These are phyloP conservation scores for Geococcyx californianus DNA, from an alignment of 2,113 vertebrate genomes.

Conservation along the genomic window DNA sequence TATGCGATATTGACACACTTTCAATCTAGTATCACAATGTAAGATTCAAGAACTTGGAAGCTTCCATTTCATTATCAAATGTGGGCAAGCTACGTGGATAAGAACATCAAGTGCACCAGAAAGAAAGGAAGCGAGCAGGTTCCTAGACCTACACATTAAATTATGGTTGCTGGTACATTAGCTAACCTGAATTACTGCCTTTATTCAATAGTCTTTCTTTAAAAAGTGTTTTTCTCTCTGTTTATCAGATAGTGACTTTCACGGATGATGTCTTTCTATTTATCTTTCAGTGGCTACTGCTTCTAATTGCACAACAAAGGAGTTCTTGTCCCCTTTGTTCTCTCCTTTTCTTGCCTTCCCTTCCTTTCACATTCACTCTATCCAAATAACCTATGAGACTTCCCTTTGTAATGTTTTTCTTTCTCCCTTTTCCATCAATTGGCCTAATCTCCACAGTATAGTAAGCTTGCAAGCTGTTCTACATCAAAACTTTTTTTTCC, in stretches of 20 bases:
- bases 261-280: background rate
- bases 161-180: background rate
- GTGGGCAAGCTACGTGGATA: background rate
- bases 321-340: background rate
- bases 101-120: background rate
- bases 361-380: background rate
- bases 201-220: background rate
- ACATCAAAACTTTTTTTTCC: background rate
- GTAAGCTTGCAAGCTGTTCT: background rate
- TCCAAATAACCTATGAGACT: background rate
- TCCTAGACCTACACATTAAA: background rate
- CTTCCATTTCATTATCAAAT: background rate
- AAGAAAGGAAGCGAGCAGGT: background rate
- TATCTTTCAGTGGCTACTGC: background rate
- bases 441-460: fast-evolving
- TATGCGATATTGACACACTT: background rate
- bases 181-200: background rate
- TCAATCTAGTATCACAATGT: background rate
- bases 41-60: background rate
- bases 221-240: background rate
- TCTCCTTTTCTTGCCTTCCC: background rate
- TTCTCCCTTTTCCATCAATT: background rate
- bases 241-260: background rate
- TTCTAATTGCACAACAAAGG: background rate
- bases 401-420: background rate